Percentiles rank a stretch among this genome's conserved stretches.
Evolutionary conservation across 2,888 invertebrate genomes (phyloP).

Genomic region (Tiliacea aurago): DNA sequence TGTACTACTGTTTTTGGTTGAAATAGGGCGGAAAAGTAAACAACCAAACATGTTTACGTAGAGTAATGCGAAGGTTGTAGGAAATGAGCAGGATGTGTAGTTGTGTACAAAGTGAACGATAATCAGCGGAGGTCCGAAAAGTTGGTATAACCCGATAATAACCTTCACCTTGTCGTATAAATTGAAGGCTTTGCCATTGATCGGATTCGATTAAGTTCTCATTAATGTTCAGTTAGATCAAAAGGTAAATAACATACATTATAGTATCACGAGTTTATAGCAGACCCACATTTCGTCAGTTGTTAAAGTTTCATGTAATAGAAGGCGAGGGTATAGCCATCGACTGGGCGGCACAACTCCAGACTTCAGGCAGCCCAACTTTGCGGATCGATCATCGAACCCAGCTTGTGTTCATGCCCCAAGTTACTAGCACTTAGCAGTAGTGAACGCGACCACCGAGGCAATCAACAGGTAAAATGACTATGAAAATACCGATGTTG

Average conservation of each 20-base stretch:
- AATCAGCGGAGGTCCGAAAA: constrained; percentile 17
- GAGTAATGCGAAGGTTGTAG: constrained; percentile 4
- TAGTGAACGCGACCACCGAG: too few species aligned
- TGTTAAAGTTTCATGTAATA: neutral
- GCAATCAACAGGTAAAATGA: neutral
- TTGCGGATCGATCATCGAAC: too few species aligned
- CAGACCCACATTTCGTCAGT: neutral
- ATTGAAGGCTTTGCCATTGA: constrained; percentile 16
- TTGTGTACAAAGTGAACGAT: neutral
- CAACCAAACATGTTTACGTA: constrained; percentile 14
- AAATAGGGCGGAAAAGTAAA: constrained; percentile 43
- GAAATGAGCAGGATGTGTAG: constrained; percentile 40
- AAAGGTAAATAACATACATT: neutral
- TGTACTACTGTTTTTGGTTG: constrained; percentile 1
- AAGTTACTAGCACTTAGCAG: neutral
- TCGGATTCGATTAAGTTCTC: neutral
- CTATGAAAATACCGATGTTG: neutral
- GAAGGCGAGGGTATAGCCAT: neutral
- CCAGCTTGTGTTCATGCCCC: neutral
- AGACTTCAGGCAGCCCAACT: neutral
- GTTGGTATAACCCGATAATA: neutral
- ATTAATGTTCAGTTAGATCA: neutral
- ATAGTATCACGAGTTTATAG: too few species aligned
- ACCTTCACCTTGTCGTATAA: neutral
- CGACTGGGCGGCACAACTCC: neutral